Evolutionary conservation across 2,888 invertebrate genomes (phyloP), one percentile per base, ranked within the genome.

Genomic region (Theodoxus fluviatilis): DNA sequence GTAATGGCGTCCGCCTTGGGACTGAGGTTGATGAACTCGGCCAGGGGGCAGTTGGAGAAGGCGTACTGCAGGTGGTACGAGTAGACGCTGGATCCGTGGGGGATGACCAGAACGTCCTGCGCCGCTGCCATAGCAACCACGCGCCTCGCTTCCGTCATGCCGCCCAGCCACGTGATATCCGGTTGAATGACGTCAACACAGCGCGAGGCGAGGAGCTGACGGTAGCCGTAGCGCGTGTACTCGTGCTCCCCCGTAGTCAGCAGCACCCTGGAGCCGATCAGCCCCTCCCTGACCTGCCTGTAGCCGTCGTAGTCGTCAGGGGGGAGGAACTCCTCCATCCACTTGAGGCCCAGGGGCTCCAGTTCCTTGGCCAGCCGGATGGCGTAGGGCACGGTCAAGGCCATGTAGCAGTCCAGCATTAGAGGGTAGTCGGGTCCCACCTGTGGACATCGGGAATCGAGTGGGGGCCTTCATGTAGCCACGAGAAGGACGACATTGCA

Each of bases 151-250:
- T 85, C 85, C 2, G 85, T 85, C 6, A 85, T 80, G 1, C 85
- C 84, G n/a, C 84, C 84, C 25, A 84, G 68, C 85, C 84, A 84
- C n/a, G 84, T 83, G 71, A 85, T 84, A 71, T 85, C 85, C 1
- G 85, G 85, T 70, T 85, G 85, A 9, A 85, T 76, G 59, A 85
- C 81, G 73, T 84, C 84, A 31, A 84, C 84, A 71, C 84, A 84
- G 38, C 81, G 76, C 3, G 79, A 78, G 35, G 80, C 76, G 12
- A 85, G 73, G 6, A 85, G 80, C 65, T 80, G 81, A 55, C 78
- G 78, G 69, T 81, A 85, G 12, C 85, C 85, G 63, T 84, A 84
- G 3, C 84, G 78, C 22, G 80, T 83, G 70, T 85, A 85, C 71
- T 85, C 85, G 67, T 85, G 85, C 73, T 85, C 85, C 1, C 82